Evolutionary conservation across 2,888 invertebrate genomes (phyloP), one percentile per base, ranked within the genome.

Genomic region (Cerastoderma edule): DNA sequence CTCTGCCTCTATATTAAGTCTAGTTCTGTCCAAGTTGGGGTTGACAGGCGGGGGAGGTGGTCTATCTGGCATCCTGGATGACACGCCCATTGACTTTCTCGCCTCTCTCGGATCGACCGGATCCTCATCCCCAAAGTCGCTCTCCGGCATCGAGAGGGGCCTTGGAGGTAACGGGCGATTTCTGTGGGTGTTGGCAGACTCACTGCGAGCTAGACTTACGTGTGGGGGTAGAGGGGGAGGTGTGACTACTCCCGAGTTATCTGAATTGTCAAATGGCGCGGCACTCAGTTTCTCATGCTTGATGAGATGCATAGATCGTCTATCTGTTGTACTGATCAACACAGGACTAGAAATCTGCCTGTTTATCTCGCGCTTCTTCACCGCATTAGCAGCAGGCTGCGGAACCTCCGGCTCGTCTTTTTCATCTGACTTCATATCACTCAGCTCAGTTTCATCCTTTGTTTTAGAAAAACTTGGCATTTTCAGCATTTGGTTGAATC

Each of bases 321-420:
- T 78, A 73, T 89, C 89, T 22, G 90, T 90, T 32, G 89, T 90
- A 74, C 90, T 89, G 4, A 88, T 85, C 30, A 90, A 75, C 4
- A 90, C 85, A 30, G 90, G 90, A 27, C 78, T 85, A 2, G 90
- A 90, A 27, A 90, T 90, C 65, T 89, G 87, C 33, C 87, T 83
- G 6, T 84, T 83, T 28, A 89, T 78, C 22, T 88, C 87, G 22
- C 88, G 81, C 66, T 87, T 83, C 67, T 86, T 88, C 8, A 86
- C 80, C 27, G 87, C 76, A 44, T 75, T 67, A 33, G 68, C 74
- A 24, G 70, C 67, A 10, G 67, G n/a, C n/a, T n/a, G 54, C 10
- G 67, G 54, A 6, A 64, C 66, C 19, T 72, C 72, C n/a, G 75
- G 64, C 24, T 64, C 44, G 19, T 68, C n/a, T n/a, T n/a, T 69